Conservation (phyloP, 2,797 vertebrate genomes). For the Rhynchonycteris naso region DNA sequence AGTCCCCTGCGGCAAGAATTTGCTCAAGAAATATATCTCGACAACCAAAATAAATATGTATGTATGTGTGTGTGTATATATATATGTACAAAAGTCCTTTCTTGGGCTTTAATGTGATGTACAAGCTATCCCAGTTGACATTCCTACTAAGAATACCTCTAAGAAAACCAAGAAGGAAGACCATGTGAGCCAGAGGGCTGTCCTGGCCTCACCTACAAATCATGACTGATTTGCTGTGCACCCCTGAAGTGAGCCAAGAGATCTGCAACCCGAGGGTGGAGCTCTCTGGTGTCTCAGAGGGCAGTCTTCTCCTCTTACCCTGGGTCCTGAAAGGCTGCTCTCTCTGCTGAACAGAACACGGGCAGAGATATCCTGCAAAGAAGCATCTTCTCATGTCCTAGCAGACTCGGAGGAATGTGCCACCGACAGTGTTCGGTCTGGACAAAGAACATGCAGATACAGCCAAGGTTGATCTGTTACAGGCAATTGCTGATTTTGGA, state of each 20-base stretch:
- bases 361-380: not conserved
- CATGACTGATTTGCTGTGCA: slow-evolving; percentile 84
- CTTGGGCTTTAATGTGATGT: slow-evolving; percentile 21
- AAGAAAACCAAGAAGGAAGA: slow-evolving; percentile 84
- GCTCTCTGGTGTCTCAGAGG: slow-evolving; percentile 80
- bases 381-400: slow-evolving; percentile 82
- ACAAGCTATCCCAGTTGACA: slow-evolving; percentile 68
- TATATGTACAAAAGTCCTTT: not conserved
- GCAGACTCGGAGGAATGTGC: slow-evolving; percentile 83
- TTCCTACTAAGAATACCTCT: slow-evolving; percentile 64
- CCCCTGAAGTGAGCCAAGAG: slow-evolving; percentile 86
- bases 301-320: not conserved
- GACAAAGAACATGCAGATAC: slow-evolving; percentile 82
- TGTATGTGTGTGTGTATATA: no score
- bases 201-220: slow-evolving; percentile 87
- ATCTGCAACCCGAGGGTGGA: slow-evolving; percentile 84
- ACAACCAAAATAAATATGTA: not conserved
- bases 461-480: slow-evolving; percentile 79
- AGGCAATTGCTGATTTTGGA: not conserved
- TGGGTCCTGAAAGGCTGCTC: not conserved
- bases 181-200: slow-evolving; percentile 81
- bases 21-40: not conserved
- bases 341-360: not conserved
- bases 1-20: not conserved
- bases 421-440: slow-evolving; percentile 85